Conservation (phyloP, 2,113 vertebrate genomes). For the Ifrita kowaldi region DNA sequence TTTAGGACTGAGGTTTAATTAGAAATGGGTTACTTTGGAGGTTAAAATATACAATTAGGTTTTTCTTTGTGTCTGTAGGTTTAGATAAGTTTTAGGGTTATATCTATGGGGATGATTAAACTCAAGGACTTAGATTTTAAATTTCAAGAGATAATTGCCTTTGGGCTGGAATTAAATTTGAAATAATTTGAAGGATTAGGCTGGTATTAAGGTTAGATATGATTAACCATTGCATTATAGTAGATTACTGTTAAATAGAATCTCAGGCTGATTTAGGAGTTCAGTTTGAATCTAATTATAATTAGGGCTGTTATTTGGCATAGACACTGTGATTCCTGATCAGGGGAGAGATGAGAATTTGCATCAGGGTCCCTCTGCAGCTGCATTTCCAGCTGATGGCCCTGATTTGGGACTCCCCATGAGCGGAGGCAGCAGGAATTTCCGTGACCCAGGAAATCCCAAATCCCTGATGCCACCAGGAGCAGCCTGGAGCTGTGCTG, state of each 20-base stretch:
- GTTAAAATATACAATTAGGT: background rate
- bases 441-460: background rate
- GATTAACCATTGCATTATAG: background rate
- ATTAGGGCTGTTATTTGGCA: background rate
- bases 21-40: background rate
- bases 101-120: background rate
- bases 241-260: background rate
- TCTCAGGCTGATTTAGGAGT: background rate
- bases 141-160: background rate
- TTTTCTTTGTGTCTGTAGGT: background rate
- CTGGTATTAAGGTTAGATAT: slow-evolving; percentile 1
- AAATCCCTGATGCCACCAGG: background rate
- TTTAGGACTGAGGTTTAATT: background rate
- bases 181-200: slow-evolving; percentile 11
- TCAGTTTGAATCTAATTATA: background rate
- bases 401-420: background rate
- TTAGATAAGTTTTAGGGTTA: background rate
- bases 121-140: background rate
- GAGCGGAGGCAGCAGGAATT: background rate
- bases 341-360: background rate
- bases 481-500: background rate
- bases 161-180: background rate
- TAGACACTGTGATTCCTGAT: background rate
- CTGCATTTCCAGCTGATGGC: background rate
- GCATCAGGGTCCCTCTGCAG: background rate